Conservation (phyloP, 2,113 vertebrate genomes). For the Eclectus roratus region DNA sequence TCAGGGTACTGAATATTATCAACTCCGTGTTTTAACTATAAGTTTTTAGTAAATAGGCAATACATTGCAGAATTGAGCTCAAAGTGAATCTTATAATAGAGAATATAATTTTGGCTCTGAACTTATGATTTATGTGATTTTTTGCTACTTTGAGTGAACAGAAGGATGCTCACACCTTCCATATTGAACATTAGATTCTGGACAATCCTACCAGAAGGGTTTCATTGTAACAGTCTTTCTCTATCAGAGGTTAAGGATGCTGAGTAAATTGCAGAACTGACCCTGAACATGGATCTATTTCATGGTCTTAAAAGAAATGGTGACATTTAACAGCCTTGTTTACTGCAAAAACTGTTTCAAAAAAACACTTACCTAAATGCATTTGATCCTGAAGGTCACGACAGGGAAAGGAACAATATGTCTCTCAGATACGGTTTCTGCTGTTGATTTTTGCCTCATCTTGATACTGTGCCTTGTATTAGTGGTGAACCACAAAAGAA, state of each 20-base stretch:
- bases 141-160: background rate
- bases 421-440: background rate
- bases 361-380: background rate
- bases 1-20: background rate
- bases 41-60: background rate
- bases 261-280: background rate
- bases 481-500: background rate
- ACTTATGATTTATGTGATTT: background rate
- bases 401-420: background rate
- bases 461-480: background rate
- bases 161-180: background rate
- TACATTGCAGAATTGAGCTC: background rate
- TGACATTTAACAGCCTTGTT: slow-evolving; percentile 3
- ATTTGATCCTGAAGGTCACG: background rate
- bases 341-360: background rate
- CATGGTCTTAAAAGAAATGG: background rate
- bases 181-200: background rate
- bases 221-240: background rate
- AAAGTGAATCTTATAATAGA: background rate
- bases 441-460: background rate
- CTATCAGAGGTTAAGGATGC: background rate
- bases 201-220: background rate
- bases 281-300: background rate
- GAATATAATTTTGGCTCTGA: background rate
- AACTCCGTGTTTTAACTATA: background rate